Percentiles rank a stretch among this genome's conserved stretches.
Conservation (phyloP, 1,140 invertebrate genomes). For the Leptonema lineaticorne region DNA sequence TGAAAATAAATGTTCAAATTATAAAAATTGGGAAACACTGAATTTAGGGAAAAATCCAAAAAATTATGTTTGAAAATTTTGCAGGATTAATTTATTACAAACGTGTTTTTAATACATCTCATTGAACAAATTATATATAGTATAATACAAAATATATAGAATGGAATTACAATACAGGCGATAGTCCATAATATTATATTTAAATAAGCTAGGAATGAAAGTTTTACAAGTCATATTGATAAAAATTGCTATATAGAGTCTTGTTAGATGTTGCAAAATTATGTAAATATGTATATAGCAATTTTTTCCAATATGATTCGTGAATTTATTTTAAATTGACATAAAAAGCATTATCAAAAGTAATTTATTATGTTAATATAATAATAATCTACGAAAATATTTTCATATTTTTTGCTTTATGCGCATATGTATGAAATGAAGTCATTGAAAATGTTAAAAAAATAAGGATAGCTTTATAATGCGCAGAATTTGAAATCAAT, state of each 20-base stretch:
- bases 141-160: neutral
- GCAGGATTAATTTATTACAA: neutral
- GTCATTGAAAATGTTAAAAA: neutral
- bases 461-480: neutral
- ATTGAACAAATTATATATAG: neutral
- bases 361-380: neutral
- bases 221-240: neutral
- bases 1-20: neutral
- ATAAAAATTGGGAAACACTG: neutral
- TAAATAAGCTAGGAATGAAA: neutral
- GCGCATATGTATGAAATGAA: neutral
- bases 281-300: neutral
- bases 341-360: neutral
- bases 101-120: neutral
- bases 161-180: neutral
- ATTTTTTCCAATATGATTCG: neutral
- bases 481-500: neutral
- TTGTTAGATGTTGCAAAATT: neutral
- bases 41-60: slow-evolving; percentile 20
- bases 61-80: slow-evolving; percentile 20
- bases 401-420: neutral
- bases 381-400: neutral
- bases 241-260: neutral
- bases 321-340: neutral
- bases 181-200: neutral